Conservation (phyloP, 2,113 vertebrate species). For the Pelvicachromis taeniatus region DNA sequence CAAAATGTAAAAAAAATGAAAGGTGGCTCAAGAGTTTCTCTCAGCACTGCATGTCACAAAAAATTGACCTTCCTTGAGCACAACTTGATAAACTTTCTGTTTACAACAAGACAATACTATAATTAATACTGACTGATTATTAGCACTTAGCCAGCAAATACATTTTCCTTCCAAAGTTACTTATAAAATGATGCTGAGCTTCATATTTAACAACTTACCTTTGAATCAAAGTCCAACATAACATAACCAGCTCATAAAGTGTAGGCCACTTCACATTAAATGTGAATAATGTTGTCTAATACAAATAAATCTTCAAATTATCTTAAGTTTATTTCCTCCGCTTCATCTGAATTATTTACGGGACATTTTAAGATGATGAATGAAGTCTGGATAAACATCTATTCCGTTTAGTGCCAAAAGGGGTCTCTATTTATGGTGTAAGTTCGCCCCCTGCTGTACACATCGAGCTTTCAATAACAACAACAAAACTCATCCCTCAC, state of each 20-base stretch:
- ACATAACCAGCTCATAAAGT: background rate
- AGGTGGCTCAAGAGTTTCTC: background rate
- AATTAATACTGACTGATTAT: constrained; percentile 9
- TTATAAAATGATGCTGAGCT: background rate
- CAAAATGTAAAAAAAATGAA: background rate
- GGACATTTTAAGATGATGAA: background rate
- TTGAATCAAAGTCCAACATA: background rate
- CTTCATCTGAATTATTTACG: background rate
- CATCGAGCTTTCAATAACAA: background rate
- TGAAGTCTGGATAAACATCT: background rate
- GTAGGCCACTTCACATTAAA: background rate
- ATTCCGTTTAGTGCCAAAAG: background rate
- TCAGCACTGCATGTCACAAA: background rate
- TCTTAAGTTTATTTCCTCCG: background rate
- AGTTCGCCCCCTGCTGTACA: constrained; percentile 45
- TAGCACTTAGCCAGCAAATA: background rate
- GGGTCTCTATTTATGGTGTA: background rate
- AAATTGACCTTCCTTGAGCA: background rate
- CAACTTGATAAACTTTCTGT: background rate
- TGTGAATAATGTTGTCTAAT: background rate
- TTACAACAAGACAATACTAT: background rate
- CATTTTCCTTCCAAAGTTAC: background rate
- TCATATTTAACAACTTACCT: background rate
- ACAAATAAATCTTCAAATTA: background rate
- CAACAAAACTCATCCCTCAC: background rate